phyloP scores from a whole-genome alignment of 2,888 invertebrate species.

The Drosophila affinis region DNA sequence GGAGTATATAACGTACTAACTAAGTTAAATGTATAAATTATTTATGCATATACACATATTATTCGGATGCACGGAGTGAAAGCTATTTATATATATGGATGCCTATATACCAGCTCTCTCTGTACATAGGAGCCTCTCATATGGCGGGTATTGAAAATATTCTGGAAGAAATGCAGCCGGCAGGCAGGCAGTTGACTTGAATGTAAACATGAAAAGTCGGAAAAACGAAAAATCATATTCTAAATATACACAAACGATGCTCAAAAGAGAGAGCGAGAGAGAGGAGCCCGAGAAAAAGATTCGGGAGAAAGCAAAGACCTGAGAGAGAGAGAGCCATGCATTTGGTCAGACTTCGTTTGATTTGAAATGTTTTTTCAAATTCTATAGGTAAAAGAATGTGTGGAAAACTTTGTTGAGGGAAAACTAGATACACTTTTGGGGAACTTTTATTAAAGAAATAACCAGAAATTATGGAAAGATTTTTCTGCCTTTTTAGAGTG shows the following conservation, averaged over 20 bases:
- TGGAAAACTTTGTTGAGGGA: neutral
- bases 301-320: slow-evolving; percentile 9
- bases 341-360: slow-evolving; percentile 51
- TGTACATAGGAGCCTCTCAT: slow-evolving; percentile 37
- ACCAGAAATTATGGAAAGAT: accelerated
- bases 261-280: slow-evolving; percentile 23
- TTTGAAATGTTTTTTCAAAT: slow-evolving; percentile 54
- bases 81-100: slow-evolving; percentile 32
- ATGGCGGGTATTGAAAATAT: slow-evolving; percentile 45
- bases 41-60: slow-evolving; percentile 30
- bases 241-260: slow-evolving; percentile 64
- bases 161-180: slow-evolving; percentile 76
- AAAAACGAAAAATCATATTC: slow-evolving; percentile 76
- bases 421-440: slow-evolving; percentile 18
- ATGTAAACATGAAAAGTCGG: slow-evolving; percentile 68
- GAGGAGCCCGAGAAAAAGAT: slow-evolving; percentile 9
- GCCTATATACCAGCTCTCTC: neutral
- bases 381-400: slow-evolving; percentile 25
- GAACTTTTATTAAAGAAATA: neutral
- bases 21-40: slow-evolving; percentile 32
- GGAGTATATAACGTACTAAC: slow-evolving; percentile 14
- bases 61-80: slow-evolving; percentile 19
- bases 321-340: slow-evolving; percentile 51
- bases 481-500: neutral
- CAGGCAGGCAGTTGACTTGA: slow-evolving; percentile 52